Evolutionary conservation across 2,888 invertebrate species (phyloP).

Genomic region (Megaustenia siamemsis): DNA sequence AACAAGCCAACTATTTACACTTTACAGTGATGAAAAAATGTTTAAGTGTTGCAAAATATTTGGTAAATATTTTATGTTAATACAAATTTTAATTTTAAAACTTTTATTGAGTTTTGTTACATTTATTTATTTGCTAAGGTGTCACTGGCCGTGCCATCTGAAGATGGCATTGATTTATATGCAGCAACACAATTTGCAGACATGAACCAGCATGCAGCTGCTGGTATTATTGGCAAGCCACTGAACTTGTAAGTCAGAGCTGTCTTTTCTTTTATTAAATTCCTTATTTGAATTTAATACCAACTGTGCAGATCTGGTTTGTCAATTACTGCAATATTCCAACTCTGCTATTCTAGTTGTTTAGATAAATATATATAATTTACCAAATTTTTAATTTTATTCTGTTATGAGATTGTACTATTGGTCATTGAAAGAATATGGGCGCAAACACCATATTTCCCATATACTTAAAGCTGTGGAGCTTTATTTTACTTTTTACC

Average conservation of each 20-base stretch:
- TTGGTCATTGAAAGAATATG: too few relatives aligned
- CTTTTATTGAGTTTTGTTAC: background rate
- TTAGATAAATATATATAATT: too few relatives aligned
- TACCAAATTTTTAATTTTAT: too few relatives aligned
- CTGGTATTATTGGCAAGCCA: conserved; percentile 62
- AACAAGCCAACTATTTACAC: too few relatives aligned
- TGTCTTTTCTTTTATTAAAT: background rate
- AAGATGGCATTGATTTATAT: conserved; percentile 84
- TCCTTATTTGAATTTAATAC: background rate
- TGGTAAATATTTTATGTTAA: background rate
- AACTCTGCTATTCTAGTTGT: too few relatives aligned
- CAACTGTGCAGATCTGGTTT: background rate
- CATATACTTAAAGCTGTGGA: too few relatives aligned
- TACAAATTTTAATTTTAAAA: background rate
- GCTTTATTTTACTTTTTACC: too few relatives aligned
- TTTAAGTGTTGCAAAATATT: too few relatives aligned
- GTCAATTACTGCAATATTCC: background rate
- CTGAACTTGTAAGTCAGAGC: conserved; percentile 52
- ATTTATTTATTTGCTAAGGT: conserved; percentile 40
- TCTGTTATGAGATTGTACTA: too few relatives aligned
- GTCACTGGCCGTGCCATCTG: conserved; percentile 81
- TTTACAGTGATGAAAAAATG: too few relatives aligned
- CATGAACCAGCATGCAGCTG: conserved; percentile 60
- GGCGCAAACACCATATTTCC: too few relatives aligned
- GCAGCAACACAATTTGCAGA: conserved; percentile 64